Evolutionary conservation across 2,888 invertebrate genomes (phyloP), one percentile per base, ranked within the genome.

Genomic region (Hemaris fuciformis): DNA sequence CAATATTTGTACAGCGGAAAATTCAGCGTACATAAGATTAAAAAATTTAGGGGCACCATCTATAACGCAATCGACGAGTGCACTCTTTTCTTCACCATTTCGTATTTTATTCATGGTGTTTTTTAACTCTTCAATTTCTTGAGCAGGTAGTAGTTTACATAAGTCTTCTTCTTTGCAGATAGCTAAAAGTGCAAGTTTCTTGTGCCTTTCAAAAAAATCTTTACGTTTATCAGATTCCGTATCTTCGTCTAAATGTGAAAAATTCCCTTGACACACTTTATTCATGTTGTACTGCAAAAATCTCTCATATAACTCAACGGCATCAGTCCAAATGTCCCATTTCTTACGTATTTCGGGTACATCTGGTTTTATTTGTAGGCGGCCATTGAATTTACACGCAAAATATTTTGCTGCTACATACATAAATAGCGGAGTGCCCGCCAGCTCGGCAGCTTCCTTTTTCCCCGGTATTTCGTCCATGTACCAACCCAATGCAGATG

Each of bases 21-120:
- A 79, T 64, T 81, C 81, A 2, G 80, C 80, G 63, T 80, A 79
- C 34, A 79, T 46, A 3, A 74, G 31, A 34, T 81, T 77, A n/a
- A 75, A 74, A 48, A 79, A 80, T 60, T 68, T 71, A 4, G 81
- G 80, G n/a, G 75, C 62, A 10, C 67, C 72, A 20, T 79, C 62
- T 0, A 80, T 66, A 0, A 80, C 73, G 53, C 73, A 69, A 34
- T 76, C 71, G 43, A 80, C 65, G 3, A 73, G 27, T 7, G 63
- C 64, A 1, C 73, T 67, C 27, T 72, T 74, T 13, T 75, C 73
- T 56, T 76, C 73, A 3, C 77, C 81, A 1, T 67, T 69, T 61
- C 76, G 65, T 46, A 79, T 63, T 45, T 63, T 73, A 38, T 64
- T 62, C 41, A 81, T 73, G 13, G 66, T 75, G 3, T 46, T 57